phyloP scores from a whole-genome alignment of 2,797 vertebrate species.

The Poecile montanus region DNA sequence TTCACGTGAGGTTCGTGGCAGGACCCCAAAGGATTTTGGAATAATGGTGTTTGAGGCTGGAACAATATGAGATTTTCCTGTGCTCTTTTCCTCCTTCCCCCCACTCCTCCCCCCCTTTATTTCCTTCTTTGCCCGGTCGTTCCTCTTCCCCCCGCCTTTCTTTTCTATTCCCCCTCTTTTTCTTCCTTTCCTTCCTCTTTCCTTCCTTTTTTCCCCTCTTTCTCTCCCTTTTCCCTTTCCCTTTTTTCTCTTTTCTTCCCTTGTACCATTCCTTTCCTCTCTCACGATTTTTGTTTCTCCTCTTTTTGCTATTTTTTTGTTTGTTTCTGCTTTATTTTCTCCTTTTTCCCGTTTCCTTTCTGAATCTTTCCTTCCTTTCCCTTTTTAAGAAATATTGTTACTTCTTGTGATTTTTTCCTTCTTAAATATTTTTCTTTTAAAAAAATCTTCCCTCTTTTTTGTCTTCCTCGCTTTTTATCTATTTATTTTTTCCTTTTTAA shows the following conservation, averaged over 20 bases:
- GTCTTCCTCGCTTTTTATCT: not conserved
- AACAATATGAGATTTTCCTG: not conserved
- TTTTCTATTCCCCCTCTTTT: not conserved
- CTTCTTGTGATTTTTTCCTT: too few species aligned
- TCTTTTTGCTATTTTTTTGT: not conserved
- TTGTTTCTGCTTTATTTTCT: too few species aligned
- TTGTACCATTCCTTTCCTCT: not conserved
- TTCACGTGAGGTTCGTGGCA: not conserved
- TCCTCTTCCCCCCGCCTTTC: accelerated
- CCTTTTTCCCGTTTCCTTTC: accelerated
- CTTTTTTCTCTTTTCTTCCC: not conserved
- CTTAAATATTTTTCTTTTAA: too few species aligned
- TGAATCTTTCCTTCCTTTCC: not conserved
- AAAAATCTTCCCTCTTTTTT: accelerated
- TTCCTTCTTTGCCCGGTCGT: not conserved
- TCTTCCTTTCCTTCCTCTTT: not conserved
- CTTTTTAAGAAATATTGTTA: accelerated
- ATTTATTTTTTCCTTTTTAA: accelerated
- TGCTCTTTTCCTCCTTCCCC: not conserved
- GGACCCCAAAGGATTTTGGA: not conserved
- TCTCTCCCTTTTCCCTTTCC: accelerated
- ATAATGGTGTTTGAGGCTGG: not conserved
- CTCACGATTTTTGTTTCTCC: too few species aligned
- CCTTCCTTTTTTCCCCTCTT: accelerated
- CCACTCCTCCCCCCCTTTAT: accelerated